Conservation (phyloP, 2,113 vertebrate species). For the Sturnira hondurensis region DNA sequence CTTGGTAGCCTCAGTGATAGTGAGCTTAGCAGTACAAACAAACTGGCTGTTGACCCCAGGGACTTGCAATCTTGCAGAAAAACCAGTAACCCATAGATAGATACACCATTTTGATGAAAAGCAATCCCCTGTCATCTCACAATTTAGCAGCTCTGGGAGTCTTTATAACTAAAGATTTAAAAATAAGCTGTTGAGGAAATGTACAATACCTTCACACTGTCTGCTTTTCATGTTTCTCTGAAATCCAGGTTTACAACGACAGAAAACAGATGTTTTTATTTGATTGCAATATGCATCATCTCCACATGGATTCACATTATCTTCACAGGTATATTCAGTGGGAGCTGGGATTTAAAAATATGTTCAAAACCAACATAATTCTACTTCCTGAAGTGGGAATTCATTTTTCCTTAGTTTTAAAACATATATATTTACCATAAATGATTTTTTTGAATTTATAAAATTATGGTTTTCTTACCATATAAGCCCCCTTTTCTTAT, state of each 20-base stretch:
- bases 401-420: background rate
- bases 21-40: conserved; percentile 27
- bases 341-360: conserved; percentile 81
- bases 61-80: conserved; percentile 14
- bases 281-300: conserved; percentile 95
- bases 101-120: conserved; percentile 42
- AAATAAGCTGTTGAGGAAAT: conserved; percentile 54
- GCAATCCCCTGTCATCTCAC: conserved; percentile 27
- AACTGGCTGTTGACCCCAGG: conserved; percentile 15
- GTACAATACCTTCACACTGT: conserved; percentile 92
- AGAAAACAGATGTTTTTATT: conserved; percentile 88
- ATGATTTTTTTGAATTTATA: background rate
- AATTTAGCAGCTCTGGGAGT: conserved; percentile 39
- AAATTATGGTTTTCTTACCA: background rate
- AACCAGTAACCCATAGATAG: background rate
- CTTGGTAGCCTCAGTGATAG: background rate
- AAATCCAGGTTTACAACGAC: conserved; percentile 95
- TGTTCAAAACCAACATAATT: conserved; percentile 8
- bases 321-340: conserved; percentile 89
- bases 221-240: conserved; percentile 90
- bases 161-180: conserved; percentile 57
- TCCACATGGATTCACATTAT: conserved; percentile 93
- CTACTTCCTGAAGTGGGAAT: background rate
- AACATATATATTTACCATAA: conserved; percentile 29
- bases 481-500: background rate